Percentiles rank a stretch among this genome's conserved stretches.
These are phyloP conservation scores for Metopolophium dirhodum DNA, from an alignment of 1,140 invertebrate genomes.

Conservation along the genomic window DNA sequence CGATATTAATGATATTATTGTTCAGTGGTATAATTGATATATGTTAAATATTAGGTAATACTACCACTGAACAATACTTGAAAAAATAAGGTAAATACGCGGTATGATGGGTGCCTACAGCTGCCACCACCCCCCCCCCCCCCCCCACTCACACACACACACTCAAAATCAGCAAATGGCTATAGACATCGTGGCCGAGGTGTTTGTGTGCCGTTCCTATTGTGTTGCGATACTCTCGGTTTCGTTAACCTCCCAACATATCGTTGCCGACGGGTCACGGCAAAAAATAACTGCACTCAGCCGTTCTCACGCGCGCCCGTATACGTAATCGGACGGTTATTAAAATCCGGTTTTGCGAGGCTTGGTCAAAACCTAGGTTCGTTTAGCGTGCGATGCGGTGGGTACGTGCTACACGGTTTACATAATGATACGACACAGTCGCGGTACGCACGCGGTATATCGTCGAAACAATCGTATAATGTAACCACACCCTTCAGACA, in stretches of 20 bases:
- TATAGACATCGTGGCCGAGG: not conserved
- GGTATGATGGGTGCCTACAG: not conserved
- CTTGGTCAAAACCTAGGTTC: not conserved
- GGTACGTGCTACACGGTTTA: conserved; percentile 29
- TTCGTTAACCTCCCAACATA: conserved; percentile 13
- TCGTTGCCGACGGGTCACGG: not conserved
- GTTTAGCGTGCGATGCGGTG: not conserved
- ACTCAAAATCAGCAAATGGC: not conserved
- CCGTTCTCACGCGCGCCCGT: not conserved
- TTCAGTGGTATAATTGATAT: not conserved
- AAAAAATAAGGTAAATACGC: not conserved
- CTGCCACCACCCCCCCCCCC: too few relatives aligned
- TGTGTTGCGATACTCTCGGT: not conserved
- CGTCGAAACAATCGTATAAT: not conserved
- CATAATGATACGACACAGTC: not conserved
- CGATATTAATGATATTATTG: not conserved
- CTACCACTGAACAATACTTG: not conserved
- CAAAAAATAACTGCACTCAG: not conserved
- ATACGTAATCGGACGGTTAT: not conserved
- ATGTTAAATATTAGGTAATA: not conserved
- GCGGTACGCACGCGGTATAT: not conserved
- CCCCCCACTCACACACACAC: too few relatives aligned
- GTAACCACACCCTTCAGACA: not conserved
- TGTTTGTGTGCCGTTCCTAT: not conserved
- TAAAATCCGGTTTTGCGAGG: conserved; percentile 23